Base-by-base conservation (phyloP, 2,113 vertebrate species). In the Hemiprocne comata region DNA sequence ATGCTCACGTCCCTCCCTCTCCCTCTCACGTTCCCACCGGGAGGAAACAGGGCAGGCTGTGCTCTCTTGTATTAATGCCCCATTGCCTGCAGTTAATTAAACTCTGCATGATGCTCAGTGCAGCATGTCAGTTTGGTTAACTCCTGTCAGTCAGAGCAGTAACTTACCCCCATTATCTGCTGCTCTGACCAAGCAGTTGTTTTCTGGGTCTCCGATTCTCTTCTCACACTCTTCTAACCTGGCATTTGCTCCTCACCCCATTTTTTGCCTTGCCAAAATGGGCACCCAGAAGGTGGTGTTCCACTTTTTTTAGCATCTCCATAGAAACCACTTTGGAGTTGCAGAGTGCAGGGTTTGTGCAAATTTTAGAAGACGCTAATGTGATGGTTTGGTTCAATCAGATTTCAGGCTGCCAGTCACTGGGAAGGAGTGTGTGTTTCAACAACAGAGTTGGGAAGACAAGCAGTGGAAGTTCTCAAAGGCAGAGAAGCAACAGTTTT, bases 51-150 rank as follows among this genome's bases (percentile, higher is more conserved):
- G 25, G 50, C 62, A 38, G 78, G 24, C 69, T 77, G 28, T 60
- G 58, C 54, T 75, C 44, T 57, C 53, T 60, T 38, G 9, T 42
- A 7, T 36, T 53, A 48, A 72, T 34, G 50, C 58, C 89, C 67
- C 72, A 7, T 42, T 70, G 42, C 86, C 73, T 54, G 86, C 69
- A 67, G 67, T 72, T 80, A 72, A 88, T 91, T 76, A 87, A 90
- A 42, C 73, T 48, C 73, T 38, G 50, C 13, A 1, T 19, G 78
- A 40, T 44, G 14, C 58, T 29, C 48, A 10, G 4, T 42, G 69
- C 86, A 48, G 70, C 3, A 5, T 69, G 77, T 38, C 53, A 11
- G 28, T 67, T 33, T 31, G 69, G 89, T 51, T 84, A 71, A 31
- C 0, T 12, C 61, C 72, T 79, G 57, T 46, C 85, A 86, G 40